Evolutionary conservation across 2,888 invertebrate genomes (phyloP).

Genomic region (Cephus sareptanus): DNA sequence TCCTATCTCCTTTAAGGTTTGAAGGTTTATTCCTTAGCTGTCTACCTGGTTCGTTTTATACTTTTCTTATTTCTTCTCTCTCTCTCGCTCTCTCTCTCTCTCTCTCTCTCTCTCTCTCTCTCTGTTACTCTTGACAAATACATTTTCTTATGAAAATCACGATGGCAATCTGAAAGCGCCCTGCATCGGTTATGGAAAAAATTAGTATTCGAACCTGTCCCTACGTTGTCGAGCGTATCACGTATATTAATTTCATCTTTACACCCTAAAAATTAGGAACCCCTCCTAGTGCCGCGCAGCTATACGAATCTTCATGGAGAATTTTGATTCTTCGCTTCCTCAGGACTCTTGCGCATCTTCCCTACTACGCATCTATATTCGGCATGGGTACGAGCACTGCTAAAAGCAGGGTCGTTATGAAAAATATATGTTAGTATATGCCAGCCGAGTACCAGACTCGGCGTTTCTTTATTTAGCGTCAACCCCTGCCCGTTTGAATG

Average conservation of each 20-base stretch:
- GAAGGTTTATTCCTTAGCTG: background rate
- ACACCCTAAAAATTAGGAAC: background rate
- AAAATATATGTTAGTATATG: background rate
- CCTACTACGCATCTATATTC: background rate
- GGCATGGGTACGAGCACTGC: background rate
- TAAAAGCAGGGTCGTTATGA: background rate
- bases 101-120: no score
- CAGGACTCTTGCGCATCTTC: background rate
- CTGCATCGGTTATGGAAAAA: background rate
- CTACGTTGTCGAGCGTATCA: background rate
- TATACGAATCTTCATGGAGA: background rate
- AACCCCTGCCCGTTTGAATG: background rate
- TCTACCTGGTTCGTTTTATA: background rate
- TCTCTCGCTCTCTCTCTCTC: no score
- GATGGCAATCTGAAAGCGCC: background rate
- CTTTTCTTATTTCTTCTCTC: background rate
- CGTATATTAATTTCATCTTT: background rate
- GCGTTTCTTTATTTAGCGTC: background rate
- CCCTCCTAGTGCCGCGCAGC: background rate
- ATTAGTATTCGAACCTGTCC: background rate
- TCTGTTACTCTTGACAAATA: background rate
- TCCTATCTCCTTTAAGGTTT: background rate
- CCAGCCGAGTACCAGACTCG: background rate
- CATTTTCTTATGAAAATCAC: background rate
- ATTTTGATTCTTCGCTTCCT: background rate